Evolutionary conservation across 2,888 invertebrate species (phyloP), one percentile per base, ranked within the genome.

Genomic region (Agelastica alni): DNA sequence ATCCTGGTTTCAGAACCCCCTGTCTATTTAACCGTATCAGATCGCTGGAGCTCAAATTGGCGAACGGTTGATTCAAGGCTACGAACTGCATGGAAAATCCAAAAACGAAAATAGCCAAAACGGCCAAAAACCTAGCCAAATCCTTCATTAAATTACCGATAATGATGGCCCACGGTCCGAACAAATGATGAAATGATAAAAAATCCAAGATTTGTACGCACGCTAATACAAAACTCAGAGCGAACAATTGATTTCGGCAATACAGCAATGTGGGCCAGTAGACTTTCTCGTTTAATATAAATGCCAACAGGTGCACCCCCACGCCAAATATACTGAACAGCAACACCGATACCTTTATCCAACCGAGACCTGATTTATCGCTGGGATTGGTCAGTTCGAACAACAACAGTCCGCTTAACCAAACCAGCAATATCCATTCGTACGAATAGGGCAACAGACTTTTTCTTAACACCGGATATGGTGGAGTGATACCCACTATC

Each of bases 151-250:
- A 81, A 77, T 93, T 92, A 14, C 97, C 93, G 71, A 99, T 99
- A 75, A 99, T 99, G 73, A 99, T 99, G 22, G 98, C 98, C 99
- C 99, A 99, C 0, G 99, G 99, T 39, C 99, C 99, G 75, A 99
- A 99, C 13, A 99, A 83, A 78, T 99, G 96, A 78, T 99, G 99
- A 76, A 99, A 99, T 16, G 97, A 97, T 42, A 99, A 81, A 77
- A 99, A 99, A 80, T 96, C 95, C 71, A 98, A 81, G 70, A 98
- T 93, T 79, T 98, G 96, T 42, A 99, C 96, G 79, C 98, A 99
- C 49, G 96, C 96, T 68, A 97, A 81, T 57, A 99, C 83, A 75
- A 99, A 90, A 51, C 96, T 93, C 71, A 97, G 81, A 0, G 97
- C 98, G 72, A 99, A 94, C 72, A 98, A 85, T 77, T 99, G 97